A percentile compares a stretch with the other conserved stretches of the same genome.
phyloP scores from a whole-genome alignment of 2,888 invertebrate genomes.

The Toxonevra muliebris region DNA sequence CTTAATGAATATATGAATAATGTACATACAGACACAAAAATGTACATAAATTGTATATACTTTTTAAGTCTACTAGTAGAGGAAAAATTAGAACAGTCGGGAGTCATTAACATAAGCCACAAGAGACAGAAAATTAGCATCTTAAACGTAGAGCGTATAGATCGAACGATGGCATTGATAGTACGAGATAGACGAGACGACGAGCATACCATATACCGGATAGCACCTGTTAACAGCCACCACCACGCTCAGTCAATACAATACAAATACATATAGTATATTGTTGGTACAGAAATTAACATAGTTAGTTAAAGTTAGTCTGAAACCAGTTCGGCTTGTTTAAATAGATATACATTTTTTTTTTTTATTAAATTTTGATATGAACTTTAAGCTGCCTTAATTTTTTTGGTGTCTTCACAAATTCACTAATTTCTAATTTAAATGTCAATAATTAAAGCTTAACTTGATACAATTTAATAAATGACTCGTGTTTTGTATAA shows the following conservation, averaged over 20 bases:
- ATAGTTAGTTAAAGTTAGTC: no score
- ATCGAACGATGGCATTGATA: no score
- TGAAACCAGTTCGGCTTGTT: slow-evolving; percentile 18
- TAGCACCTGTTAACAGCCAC: slow-evolving; percentile 36
- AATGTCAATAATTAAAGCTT: slow-evolving; percentile 25
- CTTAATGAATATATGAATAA: no score
- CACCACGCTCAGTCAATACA: background rate
- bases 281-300: slow-evolving; percentile 9
- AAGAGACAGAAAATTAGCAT: slow-evolving; percentile 14
- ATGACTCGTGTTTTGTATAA: slow-evolving; percentile 24
- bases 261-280: no score
- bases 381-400: slow-evolving; percentile 16
- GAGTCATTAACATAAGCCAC: slow-evolving; percentile 9
- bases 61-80: no score
- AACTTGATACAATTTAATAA: slow-evolving; percentile 17
- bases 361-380: slow-evolving; percentile 8
- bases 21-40: no score
- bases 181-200: no score
- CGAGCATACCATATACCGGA: slow-evolving; percentile 14
- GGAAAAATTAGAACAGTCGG: background rate
- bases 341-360: slow-evolving; percentile 2
- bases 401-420: no score
- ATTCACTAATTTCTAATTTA: slow-evolving; percentile 28
- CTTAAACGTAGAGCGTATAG: background rate
- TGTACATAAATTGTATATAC: no score